Conservation (phyloP, 2,888 invertebrate species). For the Lottia scabra region DNA sequence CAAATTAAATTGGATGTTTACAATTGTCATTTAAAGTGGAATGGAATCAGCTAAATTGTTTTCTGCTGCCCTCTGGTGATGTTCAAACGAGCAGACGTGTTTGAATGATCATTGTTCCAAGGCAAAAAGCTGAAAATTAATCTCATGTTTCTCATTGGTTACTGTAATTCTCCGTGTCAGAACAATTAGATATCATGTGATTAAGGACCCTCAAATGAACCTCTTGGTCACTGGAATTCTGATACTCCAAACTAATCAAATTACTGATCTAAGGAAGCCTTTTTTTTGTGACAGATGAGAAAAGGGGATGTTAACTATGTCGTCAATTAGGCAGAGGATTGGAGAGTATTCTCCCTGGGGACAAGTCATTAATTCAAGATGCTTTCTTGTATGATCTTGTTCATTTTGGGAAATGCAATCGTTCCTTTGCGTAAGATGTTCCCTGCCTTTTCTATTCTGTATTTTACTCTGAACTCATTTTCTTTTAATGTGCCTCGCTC, state of each 20-base stretch:
- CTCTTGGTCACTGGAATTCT: not conserved
- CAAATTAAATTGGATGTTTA: not conserved
- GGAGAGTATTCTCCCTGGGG: not conserved
- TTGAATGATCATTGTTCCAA: not conserved
- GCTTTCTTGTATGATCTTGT: not conserved
- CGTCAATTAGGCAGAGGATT: not conserved
- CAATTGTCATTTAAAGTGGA: not conserved
- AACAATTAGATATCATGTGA: not conserved
- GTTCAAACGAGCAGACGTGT: not conserved
- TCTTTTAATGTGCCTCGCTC: no score
- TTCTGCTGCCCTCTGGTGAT: not conserved
- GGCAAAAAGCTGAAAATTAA: conserved; percentile 4
- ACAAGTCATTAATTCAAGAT: not conserved
- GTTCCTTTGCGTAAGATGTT: not conserved
- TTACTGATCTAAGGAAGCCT: not conserved
- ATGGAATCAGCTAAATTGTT: not conserved
- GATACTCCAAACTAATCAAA: not conserved
- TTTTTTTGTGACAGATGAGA: not conserved
- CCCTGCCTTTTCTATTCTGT: no score
- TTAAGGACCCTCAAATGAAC: not conserved
- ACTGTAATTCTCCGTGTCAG: not conserved
- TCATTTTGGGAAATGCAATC: not conserved
- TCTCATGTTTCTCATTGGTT: conserved; percentile 5
- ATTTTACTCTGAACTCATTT: no score
- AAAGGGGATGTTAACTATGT: not conserved